phyloP scores from a whole-genome alignment of 2,888 invertebrate species.

The Dryadula phaetusa region DNA sequence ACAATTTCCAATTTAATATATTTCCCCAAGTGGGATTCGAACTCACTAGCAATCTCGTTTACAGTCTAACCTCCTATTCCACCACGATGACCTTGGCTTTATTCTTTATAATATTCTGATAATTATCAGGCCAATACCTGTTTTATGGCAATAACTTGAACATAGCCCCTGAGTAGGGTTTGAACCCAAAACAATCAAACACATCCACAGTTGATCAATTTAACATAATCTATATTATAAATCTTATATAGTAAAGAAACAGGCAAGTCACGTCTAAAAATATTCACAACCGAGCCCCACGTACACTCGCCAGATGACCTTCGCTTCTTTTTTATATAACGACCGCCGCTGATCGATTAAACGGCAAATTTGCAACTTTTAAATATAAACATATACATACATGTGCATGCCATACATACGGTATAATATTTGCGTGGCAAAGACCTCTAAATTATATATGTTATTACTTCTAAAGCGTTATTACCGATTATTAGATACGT shows the following conservation, averaged over 20 bases:
- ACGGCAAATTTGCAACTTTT: slow-evolving; percentile 14
- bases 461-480: too few relatives aligned
- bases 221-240: neutral
- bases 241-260: slow-evolving; percentile 21
- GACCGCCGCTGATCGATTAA: slow-evolving; percentile 34
- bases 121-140: too few relatives aligned
- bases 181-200: too few relatives aligned
- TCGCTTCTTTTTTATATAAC: slow-evolving; percentile 41
- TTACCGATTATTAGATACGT: too few relatives aligned
- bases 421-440: neutral
- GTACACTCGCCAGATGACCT: slow-evolving; percentile 40
- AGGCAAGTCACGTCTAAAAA: slow-evolving; percentile 41
- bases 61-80: neutral
- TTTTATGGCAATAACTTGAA: too few relatives aligned
- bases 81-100: neutral
- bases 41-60: neutral
- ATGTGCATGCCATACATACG: neutral
- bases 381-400: neutral
- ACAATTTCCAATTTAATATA: too few relatives aligned
- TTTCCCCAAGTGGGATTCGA: neutral
- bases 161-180: too few relatives aligned
- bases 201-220: too few relatives aligned
- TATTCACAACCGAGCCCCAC: slow-evolving; percentile 32
- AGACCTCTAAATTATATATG: too few relatives aligned
- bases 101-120: too few relatives aligned